Evolutionary conservation across 2,797 vertebrate species (phyloP).

Genomic region (Xenopus petersii): DNA sequence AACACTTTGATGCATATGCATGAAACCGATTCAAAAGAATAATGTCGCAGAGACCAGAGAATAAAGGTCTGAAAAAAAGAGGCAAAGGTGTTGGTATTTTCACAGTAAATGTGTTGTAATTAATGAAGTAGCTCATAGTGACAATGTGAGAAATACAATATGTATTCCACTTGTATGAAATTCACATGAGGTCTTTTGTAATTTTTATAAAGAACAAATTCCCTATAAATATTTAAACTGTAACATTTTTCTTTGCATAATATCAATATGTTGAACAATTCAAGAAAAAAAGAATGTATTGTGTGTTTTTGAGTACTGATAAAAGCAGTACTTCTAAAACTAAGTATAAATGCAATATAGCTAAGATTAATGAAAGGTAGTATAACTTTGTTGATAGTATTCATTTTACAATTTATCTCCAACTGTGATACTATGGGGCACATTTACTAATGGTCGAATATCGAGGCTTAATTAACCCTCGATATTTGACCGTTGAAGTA

Average conservation of each 20-base stretch:
- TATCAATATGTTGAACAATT: neutral
- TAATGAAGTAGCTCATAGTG: neutral
- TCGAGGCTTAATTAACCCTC: too few relatives aligned
- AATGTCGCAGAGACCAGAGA: neutral
- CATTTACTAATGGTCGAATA: too few relatives aligned
- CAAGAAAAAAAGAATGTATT: neutral
- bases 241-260: slow-evolving; percentile 6
- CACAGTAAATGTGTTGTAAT: neutral
- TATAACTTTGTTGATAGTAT: too few relatives aligned
- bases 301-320: neutral
- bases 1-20: slow-evolving; percentile 56
- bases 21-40: slow-evolving; percentile 57
- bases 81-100: neutral
- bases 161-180: neutral
- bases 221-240: neutral
- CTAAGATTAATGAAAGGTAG: too few relatives aligned
- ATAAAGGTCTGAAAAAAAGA: neutral
- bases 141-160: neutral
- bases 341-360: too few relatives aligned
- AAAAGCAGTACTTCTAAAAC: too few relatives aligned
- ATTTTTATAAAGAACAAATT: neutral
- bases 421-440: too few relatives aligned
- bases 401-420: too few relatives aligned
- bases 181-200: neutral
- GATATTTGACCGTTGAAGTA: too few relatives aligned